Evolutionary conservation across 64 coral and sea anemone genomes (phyloP), one percentile per base, ranked within the genome.

Genomic region (Platygyra sinensis): DNA sequence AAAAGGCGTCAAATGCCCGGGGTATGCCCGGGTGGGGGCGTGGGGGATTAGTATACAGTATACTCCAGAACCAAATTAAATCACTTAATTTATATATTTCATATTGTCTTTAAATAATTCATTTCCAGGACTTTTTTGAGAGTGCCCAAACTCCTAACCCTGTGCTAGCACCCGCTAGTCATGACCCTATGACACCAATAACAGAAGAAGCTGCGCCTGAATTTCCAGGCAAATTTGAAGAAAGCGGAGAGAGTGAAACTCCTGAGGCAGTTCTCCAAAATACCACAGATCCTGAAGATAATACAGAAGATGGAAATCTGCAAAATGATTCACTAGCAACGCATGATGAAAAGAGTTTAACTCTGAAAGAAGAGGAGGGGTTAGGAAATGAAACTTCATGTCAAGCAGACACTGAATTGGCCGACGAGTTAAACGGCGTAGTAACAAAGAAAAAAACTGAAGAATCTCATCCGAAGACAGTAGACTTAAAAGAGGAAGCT

Each of bases 141-240:
- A 71, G 24, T 39, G 62, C 62, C 22, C 8, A 24, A 51, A 29
- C 22, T 28, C 64, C 33, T 11, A 20, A 25, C 33, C 19, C 32
- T 85, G 20, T 72, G 10, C 5, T 52, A 10, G 22, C 81, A 27
- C 24, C 24, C 71, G 19, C 81, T 6, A 52, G 20, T 85, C 27
- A 85, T 50, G 81, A 85, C 19, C 81, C 36, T 24, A 85, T 85
- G 81, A 46, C 81, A 28, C 81, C 81, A 51, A 85, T 85, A 67
- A 85, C 62, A 27, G 81, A 85, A 85, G 81, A 85, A 85, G 62
- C 33, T 11, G 63, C 81, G 20, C 81, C 81, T 51, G 38, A 85
- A 51, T 85, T 85, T 42, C 81, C 81, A 29, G 54, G 62, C 39
- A n/a, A 16, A 46, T 85, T 85, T 15, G n/a, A 51, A 38, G 33